phyloP scores from a whole-genome alignment of 2,797 vertebrate genomes.

The Mormyrops boulengeri region DNA sequence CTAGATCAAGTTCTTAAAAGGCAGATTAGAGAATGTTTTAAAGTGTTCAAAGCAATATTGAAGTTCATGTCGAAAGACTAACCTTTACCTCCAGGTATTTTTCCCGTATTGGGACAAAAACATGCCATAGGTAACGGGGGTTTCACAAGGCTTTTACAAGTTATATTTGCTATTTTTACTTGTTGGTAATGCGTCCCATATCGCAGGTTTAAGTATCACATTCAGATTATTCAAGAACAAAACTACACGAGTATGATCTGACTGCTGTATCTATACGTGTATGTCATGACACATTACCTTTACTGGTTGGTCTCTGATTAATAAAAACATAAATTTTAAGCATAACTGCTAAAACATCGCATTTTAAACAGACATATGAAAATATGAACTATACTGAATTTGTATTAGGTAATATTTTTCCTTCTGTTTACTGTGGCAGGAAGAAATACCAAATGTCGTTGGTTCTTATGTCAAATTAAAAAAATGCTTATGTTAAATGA shows the following conservation, averaged over 20 bases:
- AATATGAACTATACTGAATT: background rate
- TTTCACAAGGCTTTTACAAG: background rate
- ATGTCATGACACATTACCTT: background rate
- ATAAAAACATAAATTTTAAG: background rate
- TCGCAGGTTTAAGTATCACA: background rate
- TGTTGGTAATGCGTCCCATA: background rate
- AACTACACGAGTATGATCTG: background rate
- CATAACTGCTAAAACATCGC: background rate
- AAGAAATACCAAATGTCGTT: background rate
- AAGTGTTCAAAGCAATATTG: background rate
- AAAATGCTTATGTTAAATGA: background rate
- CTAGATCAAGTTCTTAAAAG: background rate
- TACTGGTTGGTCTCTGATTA: background rate
- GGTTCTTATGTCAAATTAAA: background rate
- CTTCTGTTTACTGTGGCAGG: background rate
- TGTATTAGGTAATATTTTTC: background rate
- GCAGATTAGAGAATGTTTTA: background rate
- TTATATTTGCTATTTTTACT: background rate
- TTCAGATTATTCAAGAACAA: background rate
- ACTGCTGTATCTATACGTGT: background rate
- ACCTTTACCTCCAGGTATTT: background rate
- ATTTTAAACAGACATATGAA: background rate
- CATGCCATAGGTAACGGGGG: background rate
- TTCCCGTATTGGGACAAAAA: background rate
- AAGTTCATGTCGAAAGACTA: background rate